A percentile compares a stretch with the other conserved stretches of the same genome.
These are phyloP conservation scores for Triplophysa dalaica DNA, from an alignment of 2,113 vertebrate genomes.

Conservation along the genomic window DNA sequence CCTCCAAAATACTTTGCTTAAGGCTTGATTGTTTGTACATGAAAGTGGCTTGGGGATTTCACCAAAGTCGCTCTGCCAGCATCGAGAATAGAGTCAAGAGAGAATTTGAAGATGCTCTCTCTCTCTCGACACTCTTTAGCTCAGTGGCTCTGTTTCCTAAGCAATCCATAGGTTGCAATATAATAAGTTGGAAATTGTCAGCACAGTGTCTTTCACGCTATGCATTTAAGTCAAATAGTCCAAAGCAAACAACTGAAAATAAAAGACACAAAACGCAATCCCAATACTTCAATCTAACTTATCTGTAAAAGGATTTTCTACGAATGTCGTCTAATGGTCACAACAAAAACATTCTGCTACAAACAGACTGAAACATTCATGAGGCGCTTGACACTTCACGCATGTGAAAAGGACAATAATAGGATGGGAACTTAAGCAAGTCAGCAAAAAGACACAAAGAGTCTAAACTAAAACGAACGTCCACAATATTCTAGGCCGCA, in stretches of 20 bases:
- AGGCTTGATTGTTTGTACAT: conserved; percentile 88
- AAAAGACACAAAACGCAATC: conserved; percentile 51
- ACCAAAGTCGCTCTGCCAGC: conserved; percentile 38
- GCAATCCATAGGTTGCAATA: conserved; percentile 83
- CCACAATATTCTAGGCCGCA: conserved; percentile 74
- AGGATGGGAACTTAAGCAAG: conserved; percentile 69
- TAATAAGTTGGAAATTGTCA: conserved; percentile 67
- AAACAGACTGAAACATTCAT: conserved; percentile 50
- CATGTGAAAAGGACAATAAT: conserved; percentile 64
- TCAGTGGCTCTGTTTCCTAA: conserved; percentile 63
- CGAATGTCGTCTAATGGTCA: conserved; percentile 48
- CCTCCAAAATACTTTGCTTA: conserved; percentile 88
- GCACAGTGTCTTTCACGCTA: conserved; percentile 69
- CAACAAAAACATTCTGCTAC: conserved; percentile 43
- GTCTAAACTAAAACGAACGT: conserved; percentile 74
- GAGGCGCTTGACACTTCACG: conserved; percentile 49
- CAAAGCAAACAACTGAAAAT: conserved; percentile 63
- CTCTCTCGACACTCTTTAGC: conserved; percentile 51
- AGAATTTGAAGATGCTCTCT: conserved; percentile 36
- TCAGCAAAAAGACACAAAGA: conserved; percentile 63
- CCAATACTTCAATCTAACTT: conserved; percentile 55
- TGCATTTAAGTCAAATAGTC: conserved; percentile 66
- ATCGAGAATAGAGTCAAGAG: conserved; percentile 41
- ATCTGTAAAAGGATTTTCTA: conserved; percentile 38
- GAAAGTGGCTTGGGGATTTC: conserved; percentile 70